Evolutionary conservation across 1,140 invertebrate genomes (phyloP).

Genomic region (Trichoplusia ni): DNA sequence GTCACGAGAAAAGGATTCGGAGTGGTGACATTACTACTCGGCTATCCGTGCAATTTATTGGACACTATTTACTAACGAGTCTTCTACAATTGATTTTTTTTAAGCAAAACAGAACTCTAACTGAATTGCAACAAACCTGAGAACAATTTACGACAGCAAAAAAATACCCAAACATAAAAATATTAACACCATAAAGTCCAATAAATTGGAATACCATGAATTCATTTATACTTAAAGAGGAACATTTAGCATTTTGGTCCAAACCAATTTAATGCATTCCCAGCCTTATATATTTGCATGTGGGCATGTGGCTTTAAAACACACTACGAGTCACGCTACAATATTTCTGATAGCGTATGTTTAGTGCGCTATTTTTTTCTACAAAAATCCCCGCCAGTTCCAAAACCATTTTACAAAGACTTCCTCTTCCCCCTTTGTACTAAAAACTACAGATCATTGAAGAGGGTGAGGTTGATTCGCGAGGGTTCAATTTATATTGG

Average conservation of each 20-base stretch:
- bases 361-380: slow-evolving; percentile 7
- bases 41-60: no score
- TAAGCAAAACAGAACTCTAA: not conserved
- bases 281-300: slow-evolving; percentile 17
- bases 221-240: not conserved
- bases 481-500: slow-evolving; percentile 2
- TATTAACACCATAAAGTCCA: slow-evolving; percentile 5
- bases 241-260: not conserved
- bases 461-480: not conserved
- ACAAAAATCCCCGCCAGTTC: slow-evolving; percentile 5
- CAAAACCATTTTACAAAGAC: not conserved
- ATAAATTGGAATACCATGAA: slow-evolving; percentile 11
- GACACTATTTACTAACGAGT: no score
- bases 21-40: no score
- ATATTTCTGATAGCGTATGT: slow-evolving; percentile 16
- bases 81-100: no score
- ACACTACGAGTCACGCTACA: slow-evolving; percentile 2
- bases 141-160: not conserved
- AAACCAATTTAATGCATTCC: slow-evolving; percentile 25
- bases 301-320: slow-evolving; percentile 11
- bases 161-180: slow-evolving; percentile 11
- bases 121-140: not conserved
- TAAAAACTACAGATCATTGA: not conserved
- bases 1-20: no score
- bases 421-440: not conserved